Evolutionary conservation across 2,113 vertebrate species (phyloP).

Genomic region (Eolophus roseicapilla): DNA sequence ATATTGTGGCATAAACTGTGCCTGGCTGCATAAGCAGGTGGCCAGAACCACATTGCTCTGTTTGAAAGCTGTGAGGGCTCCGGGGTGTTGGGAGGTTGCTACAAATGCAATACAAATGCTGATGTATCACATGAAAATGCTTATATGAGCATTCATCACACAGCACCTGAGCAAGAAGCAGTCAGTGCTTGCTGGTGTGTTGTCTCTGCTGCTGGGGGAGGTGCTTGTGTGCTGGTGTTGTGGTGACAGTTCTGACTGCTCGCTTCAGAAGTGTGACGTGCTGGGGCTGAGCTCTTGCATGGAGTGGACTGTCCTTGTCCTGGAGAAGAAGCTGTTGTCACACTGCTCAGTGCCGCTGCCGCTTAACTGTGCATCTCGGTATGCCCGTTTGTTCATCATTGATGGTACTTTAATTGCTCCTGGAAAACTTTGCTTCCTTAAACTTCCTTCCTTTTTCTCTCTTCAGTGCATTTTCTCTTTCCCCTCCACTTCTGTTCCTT

Average conservation of each 20-base stretch:
- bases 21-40: background rate
- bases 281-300: conserved; percentile 5
- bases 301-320: background rate
- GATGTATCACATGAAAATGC: background rate
- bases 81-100: background rate
- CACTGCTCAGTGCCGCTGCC: background rate
- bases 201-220: background rate
- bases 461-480: background rate
- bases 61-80: background rate
- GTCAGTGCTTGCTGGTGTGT: background rate
- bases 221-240: background rate
- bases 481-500: background rate
- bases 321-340: background rate
- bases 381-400: background rate
- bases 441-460: background rate
- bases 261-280: background rate
- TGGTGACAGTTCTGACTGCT: background rate
- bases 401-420: background rate
- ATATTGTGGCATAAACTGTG: background rate
- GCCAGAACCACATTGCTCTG: background rate
- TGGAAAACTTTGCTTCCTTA: background rate
- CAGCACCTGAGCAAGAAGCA: background rate
- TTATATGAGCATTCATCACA: background rate
- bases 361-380: background rate
- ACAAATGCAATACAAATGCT: background rate